Evolutionary conservation across 2,797 vertebrate species (phyloP).

Genomic region (Microhierax caerulescens): DNA sequence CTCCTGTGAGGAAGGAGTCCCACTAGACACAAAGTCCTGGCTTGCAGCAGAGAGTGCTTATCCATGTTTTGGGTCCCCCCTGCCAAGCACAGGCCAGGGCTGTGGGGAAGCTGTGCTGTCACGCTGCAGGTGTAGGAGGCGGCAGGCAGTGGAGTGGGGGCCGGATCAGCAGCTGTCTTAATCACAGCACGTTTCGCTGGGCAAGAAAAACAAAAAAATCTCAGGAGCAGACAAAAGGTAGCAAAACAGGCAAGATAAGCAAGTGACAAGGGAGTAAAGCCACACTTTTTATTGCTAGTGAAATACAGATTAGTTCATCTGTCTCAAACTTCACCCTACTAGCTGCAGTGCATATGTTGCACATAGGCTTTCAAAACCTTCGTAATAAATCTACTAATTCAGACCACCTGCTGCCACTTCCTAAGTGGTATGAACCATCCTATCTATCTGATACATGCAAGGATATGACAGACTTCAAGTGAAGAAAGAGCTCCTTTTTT

Average conservation of each 20-base stretch:
- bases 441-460: not conserved
- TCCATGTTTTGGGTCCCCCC: not conserved
- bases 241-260: not conserved
- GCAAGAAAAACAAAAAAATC: not conserved
- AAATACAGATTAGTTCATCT: not conserved
- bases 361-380: not conserved
- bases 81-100: not conserved
- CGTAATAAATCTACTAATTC: not conserved
- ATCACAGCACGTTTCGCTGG: not conserved
- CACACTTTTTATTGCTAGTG: not conserved
- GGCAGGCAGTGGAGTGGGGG: not conserved
- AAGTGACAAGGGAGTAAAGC: not conserved
- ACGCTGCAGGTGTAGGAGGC: accelerated
- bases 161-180: not conserved
- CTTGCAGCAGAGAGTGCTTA: accelerated
- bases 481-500: not conserved
- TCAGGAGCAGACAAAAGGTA: not conserved
- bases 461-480: not conserved
- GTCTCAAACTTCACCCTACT: not conserved
- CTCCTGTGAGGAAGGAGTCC: not conserved
- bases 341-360: not conserved
- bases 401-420: not conserved
- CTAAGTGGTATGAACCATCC: not conserved
- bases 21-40: not conserved
- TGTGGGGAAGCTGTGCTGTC: not conserved